phyloP scores from a whole-genome alignment of 2,113 vertebrate species.

The Marmota flaviventris region DNA sequence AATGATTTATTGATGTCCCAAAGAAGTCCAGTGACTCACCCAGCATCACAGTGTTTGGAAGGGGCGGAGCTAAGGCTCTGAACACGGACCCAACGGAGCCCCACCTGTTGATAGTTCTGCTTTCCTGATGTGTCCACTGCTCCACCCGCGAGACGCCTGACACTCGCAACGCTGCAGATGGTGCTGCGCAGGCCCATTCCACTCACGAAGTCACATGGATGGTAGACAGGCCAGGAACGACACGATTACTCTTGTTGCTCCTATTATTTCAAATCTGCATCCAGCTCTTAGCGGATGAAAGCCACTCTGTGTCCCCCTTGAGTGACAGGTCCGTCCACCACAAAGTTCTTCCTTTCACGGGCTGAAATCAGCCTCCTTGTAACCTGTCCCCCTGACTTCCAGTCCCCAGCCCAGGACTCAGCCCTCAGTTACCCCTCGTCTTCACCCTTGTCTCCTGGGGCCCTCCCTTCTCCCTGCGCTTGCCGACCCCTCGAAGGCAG shows the following conservation, averaged over 20 bases:
- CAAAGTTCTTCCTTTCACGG: neutral
- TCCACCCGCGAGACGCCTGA: neutral
- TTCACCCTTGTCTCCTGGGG: slow-evolving; percentile 57
- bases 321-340: neutral
- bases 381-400: slow-evolving; percentile 45
- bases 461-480: slow-evolving; percentile 2
- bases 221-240: neutral
- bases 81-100: neutral
- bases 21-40: neutral
- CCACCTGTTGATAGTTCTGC: neutral
- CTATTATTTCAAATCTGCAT: neutral
- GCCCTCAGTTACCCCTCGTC: slow-evolving; percentile 75
- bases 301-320: neutral
- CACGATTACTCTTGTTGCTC: neutral
- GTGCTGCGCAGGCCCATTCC: neutral
- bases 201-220: neutral
- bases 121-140: neutral
- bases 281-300: neutral
- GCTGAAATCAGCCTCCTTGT: slow-evolving; percentile 32
- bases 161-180: too few species aligned
- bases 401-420: slow-evolving; percentile 56
- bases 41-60: neutral
- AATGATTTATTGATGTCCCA: neutral
- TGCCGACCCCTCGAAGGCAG: slow-evolving; percentile 43
- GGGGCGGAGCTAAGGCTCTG: neutral